These are phyloP conservation scores for Saccopteryx leptura DNA, from an alignment of 2,113 vertebrate species.

Conservation along the genomic window DNA sequence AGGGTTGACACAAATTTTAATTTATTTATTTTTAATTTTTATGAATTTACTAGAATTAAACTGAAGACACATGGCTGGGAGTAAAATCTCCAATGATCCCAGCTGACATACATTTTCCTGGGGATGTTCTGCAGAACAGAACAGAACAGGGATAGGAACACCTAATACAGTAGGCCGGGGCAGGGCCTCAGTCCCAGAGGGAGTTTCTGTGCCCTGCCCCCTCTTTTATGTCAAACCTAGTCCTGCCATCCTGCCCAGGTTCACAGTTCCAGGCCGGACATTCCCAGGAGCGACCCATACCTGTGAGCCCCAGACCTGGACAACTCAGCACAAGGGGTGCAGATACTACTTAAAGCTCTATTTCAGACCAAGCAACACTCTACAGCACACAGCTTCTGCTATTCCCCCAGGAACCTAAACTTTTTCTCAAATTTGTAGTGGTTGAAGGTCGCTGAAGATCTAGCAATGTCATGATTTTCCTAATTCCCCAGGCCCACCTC, in stretches of 20 bases:
- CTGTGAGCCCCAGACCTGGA: neutral
- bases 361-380: accelerated
- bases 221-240: neutral
- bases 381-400: accelerated
- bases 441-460: neutral
- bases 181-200: neutral
- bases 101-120: neutral
- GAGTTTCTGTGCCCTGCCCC: too few relatives aligned
- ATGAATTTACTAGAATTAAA: too few relatives aligned
- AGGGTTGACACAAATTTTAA: neutral
- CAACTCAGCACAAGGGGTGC: accelerated
- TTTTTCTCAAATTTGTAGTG: neutral
- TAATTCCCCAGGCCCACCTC: neutral
- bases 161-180: neutral
- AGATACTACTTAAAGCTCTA: accelerated
- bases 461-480: neutral
- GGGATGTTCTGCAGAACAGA: neutral
- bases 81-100: too few relatives aligned
- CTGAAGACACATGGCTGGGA: too few relatives aligned
- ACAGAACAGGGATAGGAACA: neutral
- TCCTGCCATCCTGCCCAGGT: neutral
- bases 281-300: neutral
- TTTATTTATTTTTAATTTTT: too few relatives aligned
- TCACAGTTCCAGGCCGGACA: neutral
- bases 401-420: neutral